Conservation (phyloP, 2,113 vertebrate genomes). For the Rana temporaria region DNA sequence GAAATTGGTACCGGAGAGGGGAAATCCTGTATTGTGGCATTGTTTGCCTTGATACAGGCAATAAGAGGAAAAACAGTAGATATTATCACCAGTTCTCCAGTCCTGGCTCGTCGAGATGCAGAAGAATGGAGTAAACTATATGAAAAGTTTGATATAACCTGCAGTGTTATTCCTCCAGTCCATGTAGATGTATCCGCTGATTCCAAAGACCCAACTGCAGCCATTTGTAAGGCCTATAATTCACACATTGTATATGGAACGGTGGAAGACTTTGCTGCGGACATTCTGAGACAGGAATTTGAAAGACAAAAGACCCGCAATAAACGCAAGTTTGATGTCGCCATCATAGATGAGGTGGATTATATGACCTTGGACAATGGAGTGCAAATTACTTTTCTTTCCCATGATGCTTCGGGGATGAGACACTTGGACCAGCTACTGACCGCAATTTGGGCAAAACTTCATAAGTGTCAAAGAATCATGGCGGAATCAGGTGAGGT, state of each 20-base stretch:
- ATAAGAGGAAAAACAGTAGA: conserved; percentile 57
- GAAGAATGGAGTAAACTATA: conserved; percentile 58
- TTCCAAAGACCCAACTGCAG: conserved; percentile 54
- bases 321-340: conserved; percentile 65
- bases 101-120: conserved; percentile 56
- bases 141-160: conserved; percentile 56
- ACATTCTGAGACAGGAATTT: conserved; percentile 63
- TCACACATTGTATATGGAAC: conserved; percentile 71
- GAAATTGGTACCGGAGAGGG: conserved; percentile 61
- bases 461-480: conserved; percentile 51
- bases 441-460: conserved; percentile 55
- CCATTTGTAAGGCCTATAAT: conserved; percentile 51
- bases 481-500: conserved; percentile 46
- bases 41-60: conserved; percentile 61
- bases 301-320: conserved; percentile 47
- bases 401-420: conserved; percentile 58
- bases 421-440: conserved; percentile 60
- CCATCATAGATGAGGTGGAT: conserved; percentile 63
- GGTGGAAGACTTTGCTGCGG: conserved; percentile 62
- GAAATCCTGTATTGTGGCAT: conserved; percentile 59
- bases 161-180: conserved; percentile 55
- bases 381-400: conserved; percentile 60
- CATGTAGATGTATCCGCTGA: background rate
- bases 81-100: conserved; percentile 58
- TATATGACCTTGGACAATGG: conserved; percentile 63